Base-by-base conservation (phyloP, 2,113 vertebrate genomes). In the Dicerorhinus sumatrensis region DNA sequence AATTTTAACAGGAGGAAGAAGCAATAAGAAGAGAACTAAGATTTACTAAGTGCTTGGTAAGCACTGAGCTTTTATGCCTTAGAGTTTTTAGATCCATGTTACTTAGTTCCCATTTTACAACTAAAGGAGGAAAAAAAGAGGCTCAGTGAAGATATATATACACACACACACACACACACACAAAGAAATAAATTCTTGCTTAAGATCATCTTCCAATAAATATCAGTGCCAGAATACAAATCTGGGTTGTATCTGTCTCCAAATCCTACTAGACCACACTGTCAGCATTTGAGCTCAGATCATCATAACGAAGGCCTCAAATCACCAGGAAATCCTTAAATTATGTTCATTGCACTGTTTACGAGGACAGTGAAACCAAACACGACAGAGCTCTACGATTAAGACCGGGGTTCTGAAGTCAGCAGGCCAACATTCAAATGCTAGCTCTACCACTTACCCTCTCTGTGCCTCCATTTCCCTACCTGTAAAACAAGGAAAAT, bases 41-140 rank as follows among this genome's bases (percentile, higher is more conserved):
- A 84, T 21, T 56, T 83, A 67, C 8, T 94, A 51, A 83, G 25
- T 63, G n/a, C 36, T 67, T 82, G 17, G 8, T 82, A 94, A 85
- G 3, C 7, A 73, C 13, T 39, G 1, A 14, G 46, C 12, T 84
- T 96, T 84, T 96, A 93, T 12, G 3, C 11, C 72, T 95, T 72
- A 81, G 56, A 56, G 54, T 60, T 94, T 81, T 76, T 42, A 94
- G 13, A 51, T 62, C 48, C 29, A 46, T 67, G 42, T 85, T 88
- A 81, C 65, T 94, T 54, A 88, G 36, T 76, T 93, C 9, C 54
- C 63, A 79, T 65, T 97, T 80, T 80, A 91, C 62, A 80, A 79
- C 70, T 77, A 90, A 88, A 67, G 11, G 51, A 95, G 18, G 21
- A 18, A 23, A 72, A 73, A 93, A 36, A 11, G 8, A 42, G 23